Percentiles rank a stretch among this genome's conserved stretches.
phyloP scores from a whole-genome alignment of 2,113 vertebrate genomes.

The Ammospiza caudacuta region DNA sequence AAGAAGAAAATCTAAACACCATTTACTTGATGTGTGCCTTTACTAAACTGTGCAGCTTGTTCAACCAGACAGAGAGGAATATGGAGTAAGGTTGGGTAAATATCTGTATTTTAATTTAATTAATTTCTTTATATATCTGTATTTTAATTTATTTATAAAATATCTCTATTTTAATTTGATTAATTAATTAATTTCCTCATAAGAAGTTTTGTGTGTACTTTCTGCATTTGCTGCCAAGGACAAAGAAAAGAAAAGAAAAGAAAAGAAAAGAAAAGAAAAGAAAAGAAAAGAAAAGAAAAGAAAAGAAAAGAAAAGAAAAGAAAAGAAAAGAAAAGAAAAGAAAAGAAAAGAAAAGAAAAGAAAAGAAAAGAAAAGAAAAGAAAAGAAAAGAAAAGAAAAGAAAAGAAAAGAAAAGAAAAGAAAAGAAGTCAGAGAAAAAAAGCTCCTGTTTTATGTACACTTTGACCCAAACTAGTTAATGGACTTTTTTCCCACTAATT shows the following conservation, averaged over 20 bases:
- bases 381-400: neutral
- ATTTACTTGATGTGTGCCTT: neutral
- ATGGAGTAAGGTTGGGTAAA: neutral
- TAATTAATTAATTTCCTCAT: neutral
- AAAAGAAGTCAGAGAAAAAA: neutral
- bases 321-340: too few species aligned
- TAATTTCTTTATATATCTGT: neutral
- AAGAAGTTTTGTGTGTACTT: neutral
- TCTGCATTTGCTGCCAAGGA: neutral
- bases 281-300: too few species aligned
- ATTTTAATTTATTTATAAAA: neutral
- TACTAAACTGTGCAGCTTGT: neutral
- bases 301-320: neutral
- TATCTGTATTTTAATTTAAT: neutral
- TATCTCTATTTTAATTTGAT: neutral
- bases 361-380: too few species aligned
- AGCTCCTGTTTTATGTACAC: fast-evolving
- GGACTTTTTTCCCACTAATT: neutral
- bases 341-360: too few species aligned
- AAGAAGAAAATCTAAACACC: neutral
- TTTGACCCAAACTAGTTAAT: neutral
- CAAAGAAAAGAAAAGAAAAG: too few species aligned
- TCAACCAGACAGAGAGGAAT: neutral
- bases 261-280: neutral
- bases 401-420: too few species aligned